A percentile compares a stretch with the other conserved stretches of the same genome.
phyloP scores from a whole-genome alignment of 1,140 invertebrate genomes.

The Druon quercuslanigerum region DNA sequence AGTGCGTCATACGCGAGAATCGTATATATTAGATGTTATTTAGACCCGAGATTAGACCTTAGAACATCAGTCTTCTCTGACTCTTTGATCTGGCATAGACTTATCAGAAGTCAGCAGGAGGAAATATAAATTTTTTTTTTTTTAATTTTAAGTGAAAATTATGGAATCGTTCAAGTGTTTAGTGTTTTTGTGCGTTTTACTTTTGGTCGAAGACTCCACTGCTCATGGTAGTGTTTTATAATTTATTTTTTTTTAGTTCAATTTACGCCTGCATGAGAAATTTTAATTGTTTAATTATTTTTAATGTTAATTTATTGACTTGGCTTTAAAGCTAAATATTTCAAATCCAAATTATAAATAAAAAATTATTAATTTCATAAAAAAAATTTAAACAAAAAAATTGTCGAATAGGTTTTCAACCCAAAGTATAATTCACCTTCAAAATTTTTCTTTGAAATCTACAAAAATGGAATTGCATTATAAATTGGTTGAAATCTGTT shows the following conservation, averaged over 20 bases:
- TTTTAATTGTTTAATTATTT: no score
- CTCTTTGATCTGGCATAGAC: constrained; percentile 9
- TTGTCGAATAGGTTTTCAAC: no score
- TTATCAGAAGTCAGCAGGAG: background rate
- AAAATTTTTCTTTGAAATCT: no score
- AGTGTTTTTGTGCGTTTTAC: background rate
- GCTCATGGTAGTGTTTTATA: background rate
- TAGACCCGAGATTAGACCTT: background rate
- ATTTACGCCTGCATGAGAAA: background rate
- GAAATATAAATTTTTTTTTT: background rate
- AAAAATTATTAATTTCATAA: no score
- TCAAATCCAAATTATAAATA: no score
- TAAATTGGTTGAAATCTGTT: no score
- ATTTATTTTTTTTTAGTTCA: background rate
- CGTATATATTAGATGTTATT: constrained; percentile 7
- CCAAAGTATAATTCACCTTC: no score
- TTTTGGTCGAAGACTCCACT: background rate
- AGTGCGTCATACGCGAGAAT: constrained; percentile 5
- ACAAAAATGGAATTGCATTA: no score
- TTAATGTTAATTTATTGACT: no score
- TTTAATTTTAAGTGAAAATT: background rate
- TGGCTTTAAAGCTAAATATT: no score
- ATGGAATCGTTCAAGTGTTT: background rate
- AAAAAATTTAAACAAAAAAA: no score
- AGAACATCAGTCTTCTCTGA: constrained; percentile 2